Conservation (phyloP, 2,113 vertebrate species). For the Psittacara wagleri region DNA sequence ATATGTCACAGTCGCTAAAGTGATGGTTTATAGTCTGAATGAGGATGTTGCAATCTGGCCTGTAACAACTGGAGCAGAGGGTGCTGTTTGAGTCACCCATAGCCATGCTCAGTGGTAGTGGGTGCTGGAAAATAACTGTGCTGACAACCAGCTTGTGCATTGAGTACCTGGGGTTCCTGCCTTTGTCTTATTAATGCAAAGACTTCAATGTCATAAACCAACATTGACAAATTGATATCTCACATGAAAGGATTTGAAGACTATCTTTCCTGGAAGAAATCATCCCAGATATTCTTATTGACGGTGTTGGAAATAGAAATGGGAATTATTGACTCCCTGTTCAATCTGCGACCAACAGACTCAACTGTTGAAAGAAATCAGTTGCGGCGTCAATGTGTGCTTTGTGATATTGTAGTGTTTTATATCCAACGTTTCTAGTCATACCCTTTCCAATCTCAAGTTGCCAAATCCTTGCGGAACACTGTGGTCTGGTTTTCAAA, state of each 20-base stretch:
- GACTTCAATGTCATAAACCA: background rate
- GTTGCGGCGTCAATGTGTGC: background rate
- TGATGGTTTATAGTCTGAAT: background rate
- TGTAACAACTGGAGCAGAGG: background rate
- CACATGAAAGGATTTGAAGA: background rate
- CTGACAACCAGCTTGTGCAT: background rate
- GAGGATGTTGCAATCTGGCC: background rate
- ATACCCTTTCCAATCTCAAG: background rate
- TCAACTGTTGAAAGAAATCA: background rate
- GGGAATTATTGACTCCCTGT: background rate
- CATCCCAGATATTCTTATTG: background rate
- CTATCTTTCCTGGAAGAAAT: background rate
- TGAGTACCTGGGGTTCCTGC: background rate
- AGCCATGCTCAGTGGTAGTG: background rate
- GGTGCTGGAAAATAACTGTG: background rate
- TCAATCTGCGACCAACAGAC: background rate
- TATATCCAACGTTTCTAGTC: background rate
- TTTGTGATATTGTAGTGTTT: background rate
- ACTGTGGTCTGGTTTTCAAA: background rate
- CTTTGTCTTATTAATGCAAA: background rate
- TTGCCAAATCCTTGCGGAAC: background rate
- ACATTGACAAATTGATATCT: background rate
- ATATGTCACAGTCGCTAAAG: background rate
- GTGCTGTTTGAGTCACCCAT: fast-evolving
- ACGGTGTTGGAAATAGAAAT: background rate